phyloP scores from a whole-genome alignment of 2,888 invertebrate genomes.

The Hirtodrosophila alboralis region DNA sequence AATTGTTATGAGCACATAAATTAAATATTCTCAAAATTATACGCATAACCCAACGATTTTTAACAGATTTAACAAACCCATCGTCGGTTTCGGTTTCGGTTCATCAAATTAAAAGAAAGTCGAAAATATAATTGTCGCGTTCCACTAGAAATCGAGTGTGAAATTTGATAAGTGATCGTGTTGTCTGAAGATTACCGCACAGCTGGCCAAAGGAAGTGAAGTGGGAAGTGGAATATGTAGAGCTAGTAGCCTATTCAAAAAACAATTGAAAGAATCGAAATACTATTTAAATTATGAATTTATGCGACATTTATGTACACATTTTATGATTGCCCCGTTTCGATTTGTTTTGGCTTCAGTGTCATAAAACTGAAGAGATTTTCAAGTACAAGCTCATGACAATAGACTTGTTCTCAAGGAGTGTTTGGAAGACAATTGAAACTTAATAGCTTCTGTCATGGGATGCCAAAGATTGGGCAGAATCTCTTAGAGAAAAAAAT shows the following conservation, averaged over 20 bases:
- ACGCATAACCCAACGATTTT: slow-evolving; percentile 2
- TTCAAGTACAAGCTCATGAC: slow-evolving; percentile 11
- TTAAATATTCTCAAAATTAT: slow-evolving; percentile 30
- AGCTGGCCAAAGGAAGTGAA: slow-evolving; percentile 36
- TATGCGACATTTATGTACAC: slow-evolving; percentile 45
- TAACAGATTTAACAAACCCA: slow-evolving; percentile 34
- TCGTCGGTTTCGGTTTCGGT: slow-evolving; percentile 15
- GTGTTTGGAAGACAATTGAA: not conserved
- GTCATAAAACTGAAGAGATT: slow-evolving; percentile 20
- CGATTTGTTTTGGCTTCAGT: slow-evolving; percentile 37
- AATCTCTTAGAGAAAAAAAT: too few relatives aligned
- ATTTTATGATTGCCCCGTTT: slow-evolving; percentile 56
- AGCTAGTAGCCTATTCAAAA: too few relatives aligned
- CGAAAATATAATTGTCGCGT: slow-evolving; percentile 30
- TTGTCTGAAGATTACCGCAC: slow-evolving; percentile 53
- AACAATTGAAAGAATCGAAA: too few relatives aligned
- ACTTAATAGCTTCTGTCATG: not conserved
- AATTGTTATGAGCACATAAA: slow-evolving; percentile 50
- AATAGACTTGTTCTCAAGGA: not conserved
- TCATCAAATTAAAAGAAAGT: slow-evolving; percentile 32
- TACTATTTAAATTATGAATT: slow-evolving; percentile 40
- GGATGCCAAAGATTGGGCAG: too few relatives aligned
- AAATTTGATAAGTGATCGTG: slow-evolving; percentile 66
- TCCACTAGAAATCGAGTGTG: slow-evolving; percentile 63
- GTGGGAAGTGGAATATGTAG: too few relatives aligned